Evolutionary conservation across 1,140 invertebrate genomes (phyloP), one percentile per base, ranked within the genome.

Genomic region (Eulimnadia texana): DNA sequence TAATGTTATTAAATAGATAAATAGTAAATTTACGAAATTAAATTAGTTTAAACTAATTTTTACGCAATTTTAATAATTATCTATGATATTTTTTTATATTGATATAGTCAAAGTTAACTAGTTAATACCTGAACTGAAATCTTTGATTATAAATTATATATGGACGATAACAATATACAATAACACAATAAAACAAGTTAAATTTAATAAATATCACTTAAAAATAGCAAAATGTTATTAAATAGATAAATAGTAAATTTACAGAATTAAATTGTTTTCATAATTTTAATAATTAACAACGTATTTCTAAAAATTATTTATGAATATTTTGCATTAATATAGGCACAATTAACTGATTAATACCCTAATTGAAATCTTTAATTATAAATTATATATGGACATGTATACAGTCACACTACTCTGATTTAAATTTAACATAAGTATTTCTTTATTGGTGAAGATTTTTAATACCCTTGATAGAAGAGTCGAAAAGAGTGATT

Each of bases 401-500:
- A 53, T 25, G 6, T 13, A 13, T 9, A 6, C 25, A 53, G 20
- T 53, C n/a, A n/a, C n/a, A n/a, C n/a, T n/a, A n/a, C n/a, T n/a
- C n/a, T n/a, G n/a, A n/a, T 9, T 53, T 53, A 16, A 6, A 42
- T 6, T 42, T 42, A n/a, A 52, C 9, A 20, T 52, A 16, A 16
- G 23, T 13, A 20, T 10, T 6, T 22, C 22, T 23, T 54, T 13
- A 57, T 13, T 13, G 22, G 23, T 29, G 66, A 58, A 1, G 16
- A 10, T n/a, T 10, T n/a, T 58, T 49, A 67, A 70, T 71, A 92
- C 88, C 70, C 88, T 79, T 63, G 88, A 86, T 49, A 93, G 72
- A 42, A 93, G 72, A 0, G 86, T 91, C 1, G 88, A 90, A 73
- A 92, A 93, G 27, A 93, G 75, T 71, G 90, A 90, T 74, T 92